These are phyloP conservation scores for Hylomyscus alleni DNA, from an alignment of 2,797 vertebrate species.

Conservation along the genomic window DNA sequence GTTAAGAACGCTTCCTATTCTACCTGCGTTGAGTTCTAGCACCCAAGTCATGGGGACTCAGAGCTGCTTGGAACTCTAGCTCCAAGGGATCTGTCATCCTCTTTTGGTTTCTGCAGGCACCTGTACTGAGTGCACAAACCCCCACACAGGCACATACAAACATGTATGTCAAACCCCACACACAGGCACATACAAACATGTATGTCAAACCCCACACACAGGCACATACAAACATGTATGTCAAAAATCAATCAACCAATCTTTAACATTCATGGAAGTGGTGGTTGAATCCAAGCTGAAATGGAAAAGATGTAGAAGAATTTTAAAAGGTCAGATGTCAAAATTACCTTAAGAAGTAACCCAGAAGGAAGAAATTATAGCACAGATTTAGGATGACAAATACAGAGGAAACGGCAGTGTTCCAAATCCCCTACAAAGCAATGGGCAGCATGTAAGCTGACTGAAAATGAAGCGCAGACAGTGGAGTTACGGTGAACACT, in stretches of 20 bases:
- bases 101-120: background rate
- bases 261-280: background rate
- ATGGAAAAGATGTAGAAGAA: background rate
- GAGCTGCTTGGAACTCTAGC: background rate
- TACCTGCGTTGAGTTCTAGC: background rate
- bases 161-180: too few relatives aligned
- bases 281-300: background rate
- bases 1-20: fast-evolving
- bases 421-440: slow-evolving; percentile 14
- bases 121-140: background rate
- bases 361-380: background rate
- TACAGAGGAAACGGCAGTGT: background rate
- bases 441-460: background rate
- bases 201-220: background rate
- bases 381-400: background rate
- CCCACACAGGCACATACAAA: too few relatives aligned
- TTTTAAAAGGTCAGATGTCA: background rate
- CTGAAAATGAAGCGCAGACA: background rate
- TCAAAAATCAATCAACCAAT: background rate
- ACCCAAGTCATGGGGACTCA: background rate
- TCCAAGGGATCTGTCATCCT: background rate
- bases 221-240: background rate
- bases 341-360: background rate
- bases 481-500: background rate
- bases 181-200: too few relatives aligned